Conservation (phyloP, 2,113 vertebrate species). For the Sturnira hondurensis region DNA sequence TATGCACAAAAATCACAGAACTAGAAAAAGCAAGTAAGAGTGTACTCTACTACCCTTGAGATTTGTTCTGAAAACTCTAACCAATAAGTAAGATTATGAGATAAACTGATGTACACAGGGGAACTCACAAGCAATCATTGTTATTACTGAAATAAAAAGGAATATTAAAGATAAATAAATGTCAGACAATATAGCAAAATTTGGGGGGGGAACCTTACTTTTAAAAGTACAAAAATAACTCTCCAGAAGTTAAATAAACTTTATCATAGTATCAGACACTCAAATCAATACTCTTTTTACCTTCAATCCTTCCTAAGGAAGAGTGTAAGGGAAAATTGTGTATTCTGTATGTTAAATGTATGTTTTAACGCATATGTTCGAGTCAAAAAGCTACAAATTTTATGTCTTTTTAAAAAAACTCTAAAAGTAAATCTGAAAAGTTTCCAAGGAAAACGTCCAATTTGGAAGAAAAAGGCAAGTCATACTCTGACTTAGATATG, state of each 20-base stretch:
- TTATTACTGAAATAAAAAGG: conserved; percentile 9
- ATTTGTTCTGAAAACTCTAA: not conserved
- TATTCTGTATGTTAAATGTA: not conserved
- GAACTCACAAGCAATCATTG: not conserved
- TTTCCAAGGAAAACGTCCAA: not conserved
- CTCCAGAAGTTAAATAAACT: not conserved
- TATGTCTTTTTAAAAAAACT: not conserved
- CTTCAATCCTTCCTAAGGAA: not conserved
- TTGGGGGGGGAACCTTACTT: not conserved
- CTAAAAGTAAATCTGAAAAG: not conserved
- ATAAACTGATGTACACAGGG: not conserved
- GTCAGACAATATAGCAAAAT: not conserved
- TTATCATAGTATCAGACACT: not conserved
- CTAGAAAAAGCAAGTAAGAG: not conserved
- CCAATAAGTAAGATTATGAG: not conserved
- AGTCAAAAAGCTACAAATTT: not conserved
- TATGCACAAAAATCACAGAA: not conserved
- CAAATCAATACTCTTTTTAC: not conserved
- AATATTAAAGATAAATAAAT: not conserved
- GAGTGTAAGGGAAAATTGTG: not conserved
- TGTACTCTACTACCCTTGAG: not conserved
- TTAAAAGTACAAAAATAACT: not conserved
- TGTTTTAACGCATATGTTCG: not conserved
- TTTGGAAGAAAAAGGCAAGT: not conserved
- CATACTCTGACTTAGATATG: not conserved